These are phyloP conservation scores for Oreochromis tanganicae DNA, from an alignment of 2,113 vertebrate genomes.

Conservation along the genomic window DNA sequence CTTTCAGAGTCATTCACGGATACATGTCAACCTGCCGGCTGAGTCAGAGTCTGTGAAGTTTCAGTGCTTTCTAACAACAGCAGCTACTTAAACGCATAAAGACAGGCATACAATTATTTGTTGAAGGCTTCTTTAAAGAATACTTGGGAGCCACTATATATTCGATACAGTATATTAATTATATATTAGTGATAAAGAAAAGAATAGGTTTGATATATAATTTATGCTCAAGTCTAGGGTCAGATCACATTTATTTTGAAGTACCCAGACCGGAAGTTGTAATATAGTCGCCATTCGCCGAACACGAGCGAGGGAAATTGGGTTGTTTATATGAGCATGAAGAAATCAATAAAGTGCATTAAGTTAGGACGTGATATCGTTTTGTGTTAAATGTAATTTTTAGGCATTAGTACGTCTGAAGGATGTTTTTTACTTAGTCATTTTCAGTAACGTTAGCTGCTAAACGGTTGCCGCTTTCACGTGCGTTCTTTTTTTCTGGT, in stretches of 20 bases:
- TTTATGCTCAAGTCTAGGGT: neutral
- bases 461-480: too few species aligned
- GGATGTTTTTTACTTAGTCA: neutral
- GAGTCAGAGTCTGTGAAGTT: neutral
- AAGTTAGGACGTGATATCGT: neutral
- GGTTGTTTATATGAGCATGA: neutral
- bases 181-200: neutral
- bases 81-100: neutral
- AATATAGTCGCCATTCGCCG: neutral
- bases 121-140: neutral
- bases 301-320: neutral
- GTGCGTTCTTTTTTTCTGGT: neutral
- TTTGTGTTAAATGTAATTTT: neutral
- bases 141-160: neutral
- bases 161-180: neutral
- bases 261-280: neutral
- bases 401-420: too few species aligned
- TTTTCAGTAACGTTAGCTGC: neutral
- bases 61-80: neutral
- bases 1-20: neutral
- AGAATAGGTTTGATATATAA: neutral
- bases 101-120: neutral
- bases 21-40: neutral
- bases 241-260: conserved; percentile 22
- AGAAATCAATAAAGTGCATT: neutral